Percentiles rank a stretch among this genome's conserved stretches.
Evolutionary conservation across 2,888 invertebrate genomes (phyloP).

Genomic region (Epinotia brunnichana): DNA sequence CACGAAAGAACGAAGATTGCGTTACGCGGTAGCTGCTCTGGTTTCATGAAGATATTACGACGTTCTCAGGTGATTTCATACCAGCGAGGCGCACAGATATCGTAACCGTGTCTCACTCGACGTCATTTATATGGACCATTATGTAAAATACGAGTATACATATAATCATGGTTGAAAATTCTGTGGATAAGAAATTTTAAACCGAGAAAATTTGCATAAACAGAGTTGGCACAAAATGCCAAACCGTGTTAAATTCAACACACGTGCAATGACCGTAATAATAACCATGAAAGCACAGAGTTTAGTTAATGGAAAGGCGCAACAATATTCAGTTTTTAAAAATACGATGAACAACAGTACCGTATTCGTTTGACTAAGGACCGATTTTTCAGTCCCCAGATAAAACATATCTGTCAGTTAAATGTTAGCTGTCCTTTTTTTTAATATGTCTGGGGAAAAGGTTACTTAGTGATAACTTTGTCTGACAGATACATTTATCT

Average conservation of each 20-base stretch:
- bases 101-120: neutral
- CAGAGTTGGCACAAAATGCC: constrained; percentile 1
- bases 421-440: too few species aligned
- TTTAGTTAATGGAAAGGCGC: neutral
- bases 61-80: neutral
- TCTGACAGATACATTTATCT: too few species aligned
- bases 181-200: neutral
- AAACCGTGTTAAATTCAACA: neutral
- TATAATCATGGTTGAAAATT: neutral
- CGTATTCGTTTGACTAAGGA: too few species aligned
- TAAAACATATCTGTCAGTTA: too few species aligned
- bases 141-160: neutral
- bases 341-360: too few species aligned
- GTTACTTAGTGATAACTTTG: too few species aligned
- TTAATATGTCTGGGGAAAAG: too few species aligned
- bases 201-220: neutral
- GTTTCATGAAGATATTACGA: neutral
- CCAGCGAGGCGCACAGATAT: neutral
- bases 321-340: neutral
- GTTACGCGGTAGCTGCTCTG: neutral
- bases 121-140: neutral
- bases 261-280: too few species aligned
- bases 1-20: too few species aligned
- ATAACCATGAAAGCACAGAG: neutral
- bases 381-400: too few species aligned